Evolutionary conservation across 2,797 vertebrate species (phyloP).

Genomic region (Spondyliosoma cantharus): DNA sequence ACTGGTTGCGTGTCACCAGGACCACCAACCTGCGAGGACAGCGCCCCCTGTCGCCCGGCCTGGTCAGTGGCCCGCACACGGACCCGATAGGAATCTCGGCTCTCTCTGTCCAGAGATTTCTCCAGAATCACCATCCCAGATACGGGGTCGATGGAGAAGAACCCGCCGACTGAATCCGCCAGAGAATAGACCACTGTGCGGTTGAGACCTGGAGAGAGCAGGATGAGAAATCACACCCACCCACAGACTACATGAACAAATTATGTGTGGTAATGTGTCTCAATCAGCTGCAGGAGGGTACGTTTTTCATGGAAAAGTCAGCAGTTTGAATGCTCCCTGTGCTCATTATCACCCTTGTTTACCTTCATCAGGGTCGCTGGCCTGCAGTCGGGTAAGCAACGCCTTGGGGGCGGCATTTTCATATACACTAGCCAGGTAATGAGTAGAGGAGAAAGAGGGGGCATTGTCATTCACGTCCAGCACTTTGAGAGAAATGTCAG

Average conservation of each 20-base stretch:
- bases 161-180: constrained; percentile 87
- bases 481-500: constrained; percentile 88
- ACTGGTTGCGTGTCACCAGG: background rate
- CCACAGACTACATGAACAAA: background rate
- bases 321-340: background rate
- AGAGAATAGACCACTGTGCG: constrained; percentile 91
- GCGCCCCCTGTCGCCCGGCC: constrained; percentile 87
- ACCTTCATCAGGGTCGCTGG: constrained; percentile 94
- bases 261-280: background rate
- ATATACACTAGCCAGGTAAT: constrained; percentile 90
- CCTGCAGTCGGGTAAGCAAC: constrained; percentile 91
- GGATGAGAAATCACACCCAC: background rate
- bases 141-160: constrained; percentile 92
- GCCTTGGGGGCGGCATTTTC: constrained; percentile 94
- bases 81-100: constrained; percentile 87
- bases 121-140: constrained; percentile 93
- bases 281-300: background rate
- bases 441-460: constrained; percentile 90
- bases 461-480: constrained; percentile 97
- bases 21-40: constrained; percentile 85
- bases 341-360: constrained; percentile 20
- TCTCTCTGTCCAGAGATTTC: constrained; percentile 92
- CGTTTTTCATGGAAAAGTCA: background rate
- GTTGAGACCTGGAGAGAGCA: constrained; percentile 86
- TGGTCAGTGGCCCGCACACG: constrained; percentile 90